A percentile compares a stretch with the other conserved stretches of the same genome.
These are phyloP conservation scores for Diplazon laetatorius DNA, from an alignment of 2,888 invertebrate species.

Conservation along the genomic window DNA sequence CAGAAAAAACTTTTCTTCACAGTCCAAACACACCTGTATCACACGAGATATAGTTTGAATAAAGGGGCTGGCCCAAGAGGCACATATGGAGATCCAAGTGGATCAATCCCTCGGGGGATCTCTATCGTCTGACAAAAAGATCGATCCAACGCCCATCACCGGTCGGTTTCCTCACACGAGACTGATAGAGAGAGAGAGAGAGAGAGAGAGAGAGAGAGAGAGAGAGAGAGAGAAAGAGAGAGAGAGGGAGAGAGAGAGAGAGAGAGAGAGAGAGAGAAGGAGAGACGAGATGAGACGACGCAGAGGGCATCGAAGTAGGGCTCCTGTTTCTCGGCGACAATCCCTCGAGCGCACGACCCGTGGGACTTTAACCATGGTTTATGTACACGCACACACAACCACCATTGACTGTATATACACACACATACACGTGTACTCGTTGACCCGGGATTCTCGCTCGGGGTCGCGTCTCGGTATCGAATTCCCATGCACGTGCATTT, in stretches of 20 bases:
- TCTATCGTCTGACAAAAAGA: slow-evolving; percentile 42
- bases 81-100: slow-evolving; percentile 33
- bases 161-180: too few species aligned
- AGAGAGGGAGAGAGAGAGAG: too few species aligned
- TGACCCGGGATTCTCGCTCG: slow-evolving; percentile 62
- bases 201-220: too few species aligned
- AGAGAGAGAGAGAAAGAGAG: too few species aligned
- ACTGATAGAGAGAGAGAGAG: too few species aligned
- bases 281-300: background rate
- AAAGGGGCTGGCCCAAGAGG: slow-evolving; percentile 21
- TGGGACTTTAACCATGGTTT: slow-evolving; percentile 75
- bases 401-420: slow-evolving; percentile 28
- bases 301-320: slow-evolving; percentile 39
- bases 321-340: slow-evolving; percentile 60
- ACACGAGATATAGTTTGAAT: slow-evolving; percentile 35
- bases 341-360: slow-evolving; percentile 71
- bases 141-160: slow-evolving; percentile 53
- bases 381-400: slow-evolving; percentile 70
- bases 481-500: slow-evolving; percentile 82
- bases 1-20: slow-evolving; percentile 17
- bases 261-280: too few species aligned
- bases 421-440: slow-evolving; percentile 29
- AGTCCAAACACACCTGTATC: slow-evolving; percentile 41
- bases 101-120: slow-evolving; percentile 51
- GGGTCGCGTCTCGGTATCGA: slow-evolving; percentile 72